A percentile compares a stretch with the other conserved stretches of the same genome.
Evolutionary conservation across 1,140 invertebrate species (phyloP).

Genomic region (Brachionus asplanchnoidis): DNA sequence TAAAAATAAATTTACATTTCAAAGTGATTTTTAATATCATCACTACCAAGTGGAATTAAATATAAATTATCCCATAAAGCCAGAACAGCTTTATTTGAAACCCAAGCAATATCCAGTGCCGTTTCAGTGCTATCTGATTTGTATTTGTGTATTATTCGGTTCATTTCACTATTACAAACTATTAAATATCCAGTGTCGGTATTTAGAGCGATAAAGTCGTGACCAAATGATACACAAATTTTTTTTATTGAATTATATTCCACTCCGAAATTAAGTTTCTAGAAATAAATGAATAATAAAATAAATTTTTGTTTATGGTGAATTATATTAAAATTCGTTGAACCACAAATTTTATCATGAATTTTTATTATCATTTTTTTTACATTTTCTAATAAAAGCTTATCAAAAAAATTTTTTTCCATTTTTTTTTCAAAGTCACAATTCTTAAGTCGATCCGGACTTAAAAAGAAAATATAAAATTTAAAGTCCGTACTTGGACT

Average conservation of each 20-base stretch:
- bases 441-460: too few species aligned
- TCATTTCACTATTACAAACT: conserved; percentile 32
- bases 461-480: too few species aligned
- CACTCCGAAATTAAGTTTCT: conserved; percentile 28
- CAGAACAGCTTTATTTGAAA: conserved; percentile 6
- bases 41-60: conserved; percentile 15
- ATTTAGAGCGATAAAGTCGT: conserved; percentile 11
- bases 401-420: too few species aligned
- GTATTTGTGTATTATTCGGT: conserved; percentile 8
- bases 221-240: conserved; percentile 19
- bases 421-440: too few species aligned
- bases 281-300: too few species aligned
- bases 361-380: too few species aligned
- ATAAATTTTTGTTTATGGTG: too few species aligned
- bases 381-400: too few species aligned
- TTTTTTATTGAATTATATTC: conserved; percentile 14
- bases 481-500: too few species aligned
- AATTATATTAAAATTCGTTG: too few species aligned
- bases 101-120: background rate
- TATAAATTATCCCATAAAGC: conserved; percentile 17
- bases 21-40: conserved; percentile 4
- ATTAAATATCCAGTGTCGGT: conserved; percentile 14
- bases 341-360: too few species aligned
- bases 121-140: background rate
- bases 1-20: conserved; percentile 35